Base-by-base conservation (phyloP, 2,888 invertebrate genomes). In the Diplolepis rosae region DNA sequence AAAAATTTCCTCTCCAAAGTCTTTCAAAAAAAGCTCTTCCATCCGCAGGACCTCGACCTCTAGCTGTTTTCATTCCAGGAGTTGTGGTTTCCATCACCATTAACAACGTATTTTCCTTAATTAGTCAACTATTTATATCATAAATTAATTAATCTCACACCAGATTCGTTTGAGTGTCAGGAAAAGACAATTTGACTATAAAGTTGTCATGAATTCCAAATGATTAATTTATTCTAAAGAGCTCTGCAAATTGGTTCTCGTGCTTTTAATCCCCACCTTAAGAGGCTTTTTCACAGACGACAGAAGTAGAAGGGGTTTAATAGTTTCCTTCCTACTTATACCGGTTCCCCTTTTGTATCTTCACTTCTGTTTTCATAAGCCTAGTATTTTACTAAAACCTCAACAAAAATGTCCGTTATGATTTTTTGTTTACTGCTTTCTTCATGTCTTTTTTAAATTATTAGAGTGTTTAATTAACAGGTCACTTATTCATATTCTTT, bases 21-120 rank as follows among this genome's bases (percentile, higher is more conserved):
- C 93, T 90, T 82, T 94, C 94, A 87, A 94, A 94, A 69, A 94
- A 92, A 42, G 92, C 90, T 73, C 93, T 90, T 80, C 93, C 92
- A 81, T 92, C 92, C 24, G 89, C 88, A n/a, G 89, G 88, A 66
- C 89, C 89, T 7, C 90, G 88, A 78, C 89, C 89, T 50, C 88
- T 82, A 51, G 84, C 84, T 70, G 85, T 76, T 77, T 84, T 87
- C 71, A 89, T 89, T 89, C 89, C 89, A 35, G 72, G 85, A 90
- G 90, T 78, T 66, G 83, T 87, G 89, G 89, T 78, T 35, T 85
- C 82, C 85, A 88, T 87, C 74, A 82, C 84, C 81, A 80, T 83
- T 52, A 13, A 15, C 32, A 28, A 18, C 2, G 4, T 6, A 39
- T 13, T 39, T 39, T 3, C 39, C n/a, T n/a, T n/a, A n/a, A n/a